Evolutionary conservation across 2,113 vertebrate species (phyloP).

Genomic region (Thalassoma bifasciatum): DNA sequence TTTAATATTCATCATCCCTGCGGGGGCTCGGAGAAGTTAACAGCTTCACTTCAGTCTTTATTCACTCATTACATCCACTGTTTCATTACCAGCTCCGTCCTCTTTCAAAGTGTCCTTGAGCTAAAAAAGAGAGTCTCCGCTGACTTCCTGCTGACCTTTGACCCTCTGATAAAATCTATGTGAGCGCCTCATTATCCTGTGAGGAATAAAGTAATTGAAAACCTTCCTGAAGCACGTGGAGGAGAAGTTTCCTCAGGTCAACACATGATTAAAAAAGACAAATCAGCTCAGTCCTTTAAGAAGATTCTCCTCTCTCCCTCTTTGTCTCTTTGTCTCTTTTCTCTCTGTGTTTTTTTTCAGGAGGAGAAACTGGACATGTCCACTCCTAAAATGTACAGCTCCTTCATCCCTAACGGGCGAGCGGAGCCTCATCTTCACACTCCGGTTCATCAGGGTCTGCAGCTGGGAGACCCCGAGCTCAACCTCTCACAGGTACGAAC

Average conservation of each 20-base stretch:
- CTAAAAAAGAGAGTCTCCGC: not conserved
- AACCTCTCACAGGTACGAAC: conserved; percentile 68
- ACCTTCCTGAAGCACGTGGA: not conserved
- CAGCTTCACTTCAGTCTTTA: conserved; percentile 33
- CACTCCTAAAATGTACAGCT: conserved; percentile 81
- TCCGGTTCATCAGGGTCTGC: conserved; percentile 17
- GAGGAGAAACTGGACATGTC: conserved; percentile 77
- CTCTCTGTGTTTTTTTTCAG: conserved; percentile 7
- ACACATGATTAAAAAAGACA: too few species aligned
- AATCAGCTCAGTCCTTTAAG: too few species aligned
- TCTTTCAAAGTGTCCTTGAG: conserved; percentile 34
- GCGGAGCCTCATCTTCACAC: conserved; percentile 27
- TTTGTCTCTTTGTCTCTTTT: too few species aligned
- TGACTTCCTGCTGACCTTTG: conserved; percentile 23
- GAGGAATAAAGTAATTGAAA: not conserved
- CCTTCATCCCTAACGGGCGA: conserved; percentile 79
- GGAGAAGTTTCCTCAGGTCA: not conserved
- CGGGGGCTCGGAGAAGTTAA: not conserved
- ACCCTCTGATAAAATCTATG: conserved; percentile 11
- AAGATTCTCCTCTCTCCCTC: not conserved
- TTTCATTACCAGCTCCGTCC: conserved; percentile 13
- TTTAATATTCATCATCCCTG: conserved; percentile 25
- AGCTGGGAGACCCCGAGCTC: conserved; percentile 60
- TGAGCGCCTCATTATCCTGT: not conserved
- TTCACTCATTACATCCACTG: conserved; percentile 9